These are phyloP conservation scores for Eubasilissa splendida DNA, from an alignment of 2,888 invertebrate genomes.

Conservation along the genomic window DNA sequence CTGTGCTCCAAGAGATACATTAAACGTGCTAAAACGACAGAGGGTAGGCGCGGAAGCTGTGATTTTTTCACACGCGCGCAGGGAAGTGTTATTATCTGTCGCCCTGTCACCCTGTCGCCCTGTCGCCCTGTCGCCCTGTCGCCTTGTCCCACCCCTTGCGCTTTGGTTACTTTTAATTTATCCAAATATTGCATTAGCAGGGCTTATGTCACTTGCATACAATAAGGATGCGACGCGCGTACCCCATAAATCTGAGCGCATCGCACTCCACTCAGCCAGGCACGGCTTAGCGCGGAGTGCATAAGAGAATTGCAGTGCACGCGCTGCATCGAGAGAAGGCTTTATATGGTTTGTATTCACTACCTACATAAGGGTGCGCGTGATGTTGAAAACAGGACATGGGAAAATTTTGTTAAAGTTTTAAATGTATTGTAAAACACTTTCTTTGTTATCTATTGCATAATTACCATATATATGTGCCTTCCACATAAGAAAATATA, in stretches of 20 bases:
- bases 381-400: conserved; percentile 2
- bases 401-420: neutral
- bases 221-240: conserved; percentile 45
- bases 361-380: neutral
- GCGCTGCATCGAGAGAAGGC: conserved; percentile 7
- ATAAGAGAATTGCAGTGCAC: conserved; percentile 31
- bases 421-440: too few relatives aligned
- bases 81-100: conserved; percentile 56
- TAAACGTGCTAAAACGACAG: neutral
- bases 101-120: neutral
- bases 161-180: conserved; percentile 55
- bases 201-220: conserved; percentile 58
- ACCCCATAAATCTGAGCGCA: conserved; percentile 44
- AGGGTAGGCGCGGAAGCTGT: conserved; percentile 28
- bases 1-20: conserved; percentile 21
- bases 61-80: conserved; percentile 55
- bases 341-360: neutral
- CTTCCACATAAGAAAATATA: too few relatives aligned
- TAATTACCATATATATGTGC: too few relatives aligned
- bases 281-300: conserved; percentile 30
- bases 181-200: conserved; percentile 59
- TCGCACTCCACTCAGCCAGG: conserved; percentile 23
- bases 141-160: conserved; percentile 42
- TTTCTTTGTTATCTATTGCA: too few relatives aligned
- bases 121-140: neutral